Evolutionary conservation across 2,113 vertebrate genomes (phyloP).

Genomic region (Narcine bancroftii): DNA sequence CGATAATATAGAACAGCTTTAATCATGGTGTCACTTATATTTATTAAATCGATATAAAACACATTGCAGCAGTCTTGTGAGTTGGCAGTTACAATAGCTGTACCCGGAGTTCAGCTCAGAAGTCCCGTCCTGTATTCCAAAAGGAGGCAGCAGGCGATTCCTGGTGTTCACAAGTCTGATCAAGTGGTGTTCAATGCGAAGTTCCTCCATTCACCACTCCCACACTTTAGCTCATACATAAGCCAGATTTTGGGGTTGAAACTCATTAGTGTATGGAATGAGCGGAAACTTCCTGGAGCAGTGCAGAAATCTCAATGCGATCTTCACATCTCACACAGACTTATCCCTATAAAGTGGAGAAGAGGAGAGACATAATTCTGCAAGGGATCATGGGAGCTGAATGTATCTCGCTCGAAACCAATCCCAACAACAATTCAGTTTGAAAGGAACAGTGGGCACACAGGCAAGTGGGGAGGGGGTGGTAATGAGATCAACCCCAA

Average conservation of each 20-base stretch:
- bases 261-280: background rate
- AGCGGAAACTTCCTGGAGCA: background rate
- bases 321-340: conserved; percentile 20
- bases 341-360: conserved; percentile 13
- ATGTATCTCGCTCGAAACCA: background rate
- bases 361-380: background rate
- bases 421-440: background rate
- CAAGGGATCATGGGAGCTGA: conserved; percentile 28
- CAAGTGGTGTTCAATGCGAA: conserved; percentile 38
- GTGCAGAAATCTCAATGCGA: conserved; percentile 22
- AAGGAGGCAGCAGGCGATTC: conserved; percentile 72
- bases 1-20: background rate
- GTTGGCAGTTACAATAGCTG: background rate
- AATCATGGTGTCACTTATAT: background rate
- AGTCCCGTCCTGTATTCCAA: conserved; percentile 85
- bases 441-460: conserved; percentile 39
- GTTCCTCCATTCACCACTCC: conserved; percentile 34
- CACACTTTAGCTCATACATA: background rate
- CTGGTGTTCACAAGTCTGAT: conserved; percentile 62
- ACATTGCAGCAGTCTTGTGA: background rate
- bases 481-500: background rate
- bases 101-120: background rate
- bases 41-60: background rate
- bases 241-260: background rate
- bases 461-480: conserved; percentile 41